Base-by-base conservation (phyloP, 1,140 invertebrate genomes). In the Drosophila mayri region DNA sequence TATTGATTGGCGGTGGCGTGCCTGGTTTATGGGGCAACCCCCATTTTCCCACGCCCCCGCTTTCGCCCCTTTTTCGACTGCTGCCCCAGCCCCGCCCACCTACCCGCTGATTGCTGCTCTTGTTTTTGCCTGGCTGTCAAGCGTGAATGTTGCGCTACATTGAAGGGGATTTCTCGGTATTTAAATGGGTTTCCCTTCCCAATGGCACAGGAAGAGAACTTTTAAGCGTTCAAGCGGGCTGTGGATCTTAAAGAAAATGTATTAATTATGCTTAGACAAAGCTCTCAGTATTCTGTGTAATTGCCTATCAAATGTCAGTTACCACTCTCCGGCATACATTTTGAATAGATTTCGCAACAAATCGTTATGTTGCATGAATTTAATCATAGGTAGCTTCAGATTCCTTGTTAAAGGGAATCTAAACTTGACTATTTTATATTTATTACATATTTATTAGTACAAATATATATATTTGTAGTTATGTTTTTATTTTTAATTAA, bases 1-100 rank as follows among this genome's bases (percentile, higher is more conserved):
- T 90, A 88, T 88, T 88, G 84, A 88, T 88, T 88, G 84, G 86
- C 77, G 85, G 76, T 67, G 54, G 70, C 73, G 70, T 78, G 81
- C 66, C 81, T 72, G 77, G 70, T 84, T 81, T 90, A 90, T 90
- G 85, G 68, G 67, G 41, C 47, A 46, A 32, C 57, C 38, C 43
- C 25, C 37, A 22, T 28, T 61, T 41, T 41, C 62, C 52, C 50
- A 38, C 54, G 32, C 28, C 3, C 64, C 18, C 32, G 4, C 28
- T 12, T 14, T 25, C 28, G 12, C 49, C 12, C 40, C 38, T 9
- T 35, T 35, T 16, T 25, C 3, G 9, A 35, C 28, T 50, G 30
- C 37, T 25, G n/a, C 12, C 25, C 25, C 25, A 12, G 4, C 32
- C 12, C 22, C 22, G 6, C 49, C 9, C 32, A 12, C n/a, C 49